These are phyloP conservation scores for Crossaster papposus DNA, from an alignment of 53 echinoderm and acorn worm genomes.

Conservation along the genomic window DNA sequence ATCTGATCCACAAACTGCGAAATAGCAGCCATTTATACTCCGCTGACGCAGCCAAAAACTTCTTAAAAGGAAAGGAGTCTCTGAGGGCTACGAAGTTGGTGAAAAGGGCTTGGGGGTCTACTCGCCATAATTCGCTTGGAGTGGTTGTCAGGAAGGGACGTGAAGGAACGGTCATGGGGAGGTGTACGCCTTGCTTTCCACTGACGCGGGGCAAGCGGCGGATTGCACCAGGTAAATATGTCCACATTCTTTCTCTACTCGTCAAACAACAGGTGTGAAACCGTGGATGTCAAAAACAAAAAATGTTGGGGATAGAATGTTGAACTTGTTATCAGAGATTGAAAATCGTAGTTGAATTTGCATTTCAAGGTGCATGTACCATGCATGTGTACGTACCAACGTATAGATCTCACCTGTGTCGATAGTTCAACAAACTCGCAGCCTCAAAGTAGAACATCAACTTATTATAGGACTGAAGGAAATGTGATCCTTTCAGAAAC, in stretches of 20 bases:
- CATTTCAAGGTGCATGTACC: neutral
- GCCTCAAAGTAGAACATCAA: neutral
- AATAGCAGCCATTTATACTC: neutral
- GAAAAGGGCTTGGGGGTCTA: conserved; percentile 1
- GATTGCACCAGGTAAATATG: conserved; percentile 51
- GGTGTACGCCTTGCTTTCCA: conserved; percentile 43
- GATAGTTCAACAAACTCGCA: neutral
- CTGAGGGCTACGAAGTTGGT: too few species aligned
- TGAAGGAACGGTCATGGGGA: conserved; percentile 57
- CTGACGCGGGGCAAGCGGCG: conserved; percentile 36
- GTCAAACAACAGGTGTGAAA: conserved; percentile 35
- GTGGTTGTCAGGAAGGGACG: conserved; percentile 29
- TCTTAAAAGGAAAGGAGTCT: neutral
- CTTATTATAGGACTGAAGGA: neutral
- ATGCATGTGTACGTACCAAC: too few species aligned
- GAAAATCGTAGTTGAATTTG: conserved; percentile 10
- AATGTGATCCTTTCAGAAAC: neutral
- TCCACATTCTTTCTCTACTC: conserved; percentile 25
- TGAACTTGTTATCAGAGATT: neutral
- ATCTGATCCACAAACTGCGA: conserved; percentile 24
- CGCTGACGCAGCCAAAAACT: conserved; percentile 38
- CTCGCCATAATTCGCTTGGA: conserved; percentile 20
- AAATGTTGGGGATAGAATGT: neutral
- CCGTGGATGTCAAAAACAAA: neutral
- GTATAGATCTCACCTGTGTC: neutral